phyloP scores from a whole-genome alignment of 2,888 invertebrate species.

The Aspidapion aeneum region DNA sequence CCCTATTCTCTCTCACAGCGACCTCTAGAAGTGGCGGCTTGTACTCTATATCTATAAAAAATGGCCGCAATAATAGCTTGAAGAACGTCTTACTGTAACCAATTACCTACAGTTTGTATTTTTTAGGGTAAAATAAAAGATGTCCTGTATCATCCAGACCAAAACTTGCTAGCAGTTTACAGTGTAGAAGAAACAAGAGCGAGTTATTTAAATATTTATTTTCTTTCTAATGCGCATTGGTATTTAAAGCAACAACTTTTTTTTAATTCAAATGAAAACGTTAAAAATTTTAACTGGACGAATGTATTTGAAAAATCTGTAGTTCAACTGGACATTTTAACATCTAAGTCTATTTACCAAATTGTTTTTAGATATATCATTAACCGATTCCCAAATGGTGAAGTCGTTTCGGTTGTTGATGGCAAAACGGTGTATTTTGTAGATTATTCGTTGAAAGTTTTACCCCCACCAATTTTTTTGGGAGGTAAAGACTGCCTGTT shows the following conservation, averaged over 20 bases:
- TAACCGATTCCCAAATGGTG: conserved; percentile 15
- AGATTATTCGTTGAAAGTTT: conserved; percentile 65
- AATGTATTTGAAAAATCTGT: conserved; percentile 20
- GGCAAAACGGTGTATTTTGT: conserved; percentile 68
- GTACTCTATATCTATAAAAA: too few species aligned
- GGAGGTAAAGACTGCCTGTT: conserved; percentile 46
- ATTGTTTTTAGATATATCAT: conserved; percentile 23
- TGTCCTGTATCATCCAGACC: conserved; percentile 26
- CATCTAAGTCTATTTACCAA: conserved; percentile 19
- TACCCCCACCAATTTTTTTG: conserved; percentile 86
- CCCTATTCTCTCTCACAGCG: too few species aligned
- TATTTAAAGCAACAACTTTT: conserved; percentile 31
- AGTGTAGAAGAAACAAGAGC: conserved; percentile 14
- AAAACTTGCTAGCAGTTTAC: conserved; percentile 25
- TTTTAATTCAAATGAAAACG: conserved; percentile 17
- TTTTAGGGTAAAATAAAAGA: conserved; percentile 29
- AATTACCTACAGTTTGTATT: too few species aligned
- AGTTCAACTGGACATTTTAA: conserved; percentile 26
- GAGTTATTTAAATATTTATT: conserved; percentile 28
- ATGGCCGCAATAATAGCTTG: too few species aligned
- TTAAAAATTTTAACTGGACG: conserved; percentile 26
- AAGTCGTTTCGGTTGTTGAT: conserved; percentile 72
- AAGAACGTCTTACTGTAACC: too few species aligned
- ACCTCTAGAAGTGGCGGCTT: too few species aligned
- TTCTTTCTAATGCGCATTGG: conserved; percentile 30